Evolutionary conservation across 2,888 invertebrate species (phyloP).

Genomic region (Drepanosiphum platanoidis): DNA sequence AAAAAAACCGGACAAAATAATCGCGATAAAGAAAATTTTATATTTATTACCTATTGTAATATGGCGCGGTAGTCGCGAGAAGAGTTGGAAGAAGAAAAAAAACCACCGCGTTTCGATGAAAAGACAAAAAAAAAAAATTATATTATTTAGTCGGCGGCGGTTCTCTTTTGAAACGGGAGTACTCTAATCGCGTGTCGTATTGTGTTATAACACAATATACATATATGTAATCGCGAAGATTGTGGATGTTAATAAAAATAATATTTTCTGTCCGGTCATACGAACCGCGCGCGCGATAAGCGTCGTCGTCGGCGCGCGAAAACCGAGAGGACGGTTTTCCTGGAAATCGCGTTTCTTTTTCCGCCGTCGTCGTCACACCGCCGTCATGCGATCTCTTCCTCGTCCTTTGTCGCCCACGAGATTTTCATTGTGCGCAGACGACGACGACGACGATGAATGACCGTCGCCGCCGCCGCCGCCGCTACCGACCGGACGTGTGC

Average conservation of each 20-base stretch:
- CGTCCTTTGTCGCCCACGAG: neutral
- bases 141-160: neutral
- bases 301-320: slow-evolving; percentile 6
- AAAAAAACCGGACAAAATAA: neutral
- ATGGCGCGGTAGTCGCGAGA: neutral
- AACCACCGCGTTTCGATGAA: neutral
- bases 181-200: neutral
- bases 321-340: slow-evolving; percentile 40
- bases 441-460: slow-evolving; percentile 2
- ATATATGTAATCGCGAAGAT: too few species aligned
- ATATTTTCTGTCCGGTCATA: neutral
- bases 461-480: neutral
- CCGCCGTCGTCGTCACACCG: neutral
- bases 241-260: neutral
- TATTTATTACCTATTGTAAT: neutral
- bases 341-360: neutral
- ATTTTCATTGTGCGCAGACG: neutral
- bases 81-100: neutral
- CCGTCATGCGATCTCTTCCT: neutral
- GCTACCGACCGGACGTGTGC: neutral
- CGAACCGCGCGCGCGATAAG: slow-evolving; percentile 23
- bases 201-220: neutral
- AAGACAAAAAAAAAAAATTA: neutral
- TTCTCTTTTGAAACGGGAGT: neutral
- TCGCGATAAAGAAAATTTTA: neutral